Evolutionary conservation across 2,888 invertebrate species (phyloP).

Genomic region (Smittia aterrima): DNA sequence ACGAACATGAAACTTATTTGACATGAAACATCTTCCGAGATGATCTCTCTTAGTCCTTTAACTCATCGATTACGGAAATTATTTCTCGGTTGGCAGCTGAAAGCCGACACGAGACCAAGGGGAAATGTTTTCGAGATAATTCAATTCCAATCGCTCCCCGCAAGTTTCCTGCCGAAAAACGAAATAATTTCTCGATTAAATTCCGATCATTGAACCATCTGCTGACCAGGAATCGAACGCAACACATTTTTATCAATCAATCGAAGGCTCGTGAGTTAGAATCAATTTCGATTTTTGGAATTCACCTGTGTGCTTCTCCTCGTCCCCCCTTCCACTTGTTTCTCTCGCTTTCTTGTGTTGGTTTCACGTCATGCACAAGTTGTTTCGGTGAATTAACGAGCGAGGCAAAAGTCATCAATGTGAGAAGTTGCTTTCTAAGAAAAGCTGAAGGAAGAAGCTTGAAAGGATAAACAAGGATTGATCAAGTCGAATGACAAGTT

Average conservation of each 20-base stretch:
- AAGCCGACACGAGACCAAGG: no score
- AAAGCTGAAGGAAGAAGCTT: no score
- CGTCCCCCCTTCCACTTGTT: neutral
- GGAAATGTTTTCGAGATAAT: no score
- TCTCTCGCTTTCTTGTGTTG: neutral
- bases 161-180: neutral
- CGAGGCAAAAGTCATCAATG: conserved; percentile 17
- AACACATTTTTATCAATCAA: neutral
- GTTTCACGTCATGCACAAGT: neutral
- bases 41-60: no score
- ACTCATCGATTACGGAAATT: no score
- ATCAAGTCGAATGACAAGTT: no score
- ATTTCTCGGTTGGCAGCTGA: no score
- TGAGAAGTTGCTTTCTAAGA: neutral
- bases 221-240: neutral
- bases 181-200: neutral
- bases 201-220: neutral
- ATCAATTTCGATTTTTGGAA: neutral
- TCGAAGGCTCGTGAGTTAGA: neutral
- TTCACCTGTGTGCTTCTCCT: neutral
- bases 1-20: no score
- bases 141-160: no score
- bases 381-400: neutral
- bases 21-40: no score
- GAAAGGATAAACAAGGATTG: no score